These are phyloP conservation scores for Progne subis DNA, from an alignment of 2,113 vertebrate species.

Conservation along the genomic window DNA sequence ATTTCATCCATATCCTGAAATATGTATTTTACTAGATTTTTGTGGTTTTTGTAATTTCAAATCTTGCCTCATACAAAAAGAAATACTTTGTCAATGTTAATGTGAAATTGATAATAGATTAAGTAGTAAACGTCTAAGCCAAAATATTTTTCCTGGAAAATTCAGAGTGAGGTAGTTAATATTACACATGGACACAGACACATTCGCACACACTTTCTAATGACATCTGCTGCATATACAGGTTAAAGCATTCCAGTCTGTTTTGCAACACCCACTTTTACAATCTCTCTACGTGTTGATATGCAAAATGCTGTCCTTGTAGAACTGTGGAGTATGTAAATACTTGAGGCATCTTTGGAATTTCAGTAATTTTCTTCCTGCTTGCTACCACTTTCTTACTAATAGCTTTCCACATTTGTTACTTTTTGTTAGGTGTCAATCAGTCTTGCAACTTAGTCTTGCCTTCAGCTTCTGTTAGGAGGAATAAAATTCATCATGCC, in stretches of 20 bases:
- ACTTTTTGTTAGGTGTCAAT: background rate
- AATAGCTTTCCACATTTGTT: background rate
- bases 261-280: background rate
- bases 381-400: background rate
- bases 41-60: background rate
- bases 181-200: background rate
- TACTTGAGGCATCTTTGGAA: background rate
- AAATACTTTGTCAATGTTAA: background rate
- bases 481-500: background rate
- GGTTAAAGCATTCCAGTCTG: constrained; percentile 38
- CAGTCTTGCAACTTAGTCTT: background rate
- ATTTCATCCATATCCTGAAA: background rate
- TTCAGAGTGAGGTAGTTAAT: constrained; percentile 74
- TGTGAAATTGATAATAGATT: constrained; percentile 9
- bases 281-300: background rate
- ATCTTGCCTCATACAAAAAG: background rate
- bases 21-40: background rate
- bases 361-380: background rate
- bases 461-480: background rate
- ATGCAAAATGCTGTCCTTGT: constrained; percentile 6
- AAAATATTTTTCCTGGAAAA: constrained; percentile 34
- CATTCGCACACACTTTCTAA: background rate
- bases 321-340: background rate
- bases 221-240: background rate
- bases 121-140: constrained; percentile 30